phyloP scores from a whole-genome alignment of 2,113 vertebrate species.

The Zosterops lateralis region DNA sequence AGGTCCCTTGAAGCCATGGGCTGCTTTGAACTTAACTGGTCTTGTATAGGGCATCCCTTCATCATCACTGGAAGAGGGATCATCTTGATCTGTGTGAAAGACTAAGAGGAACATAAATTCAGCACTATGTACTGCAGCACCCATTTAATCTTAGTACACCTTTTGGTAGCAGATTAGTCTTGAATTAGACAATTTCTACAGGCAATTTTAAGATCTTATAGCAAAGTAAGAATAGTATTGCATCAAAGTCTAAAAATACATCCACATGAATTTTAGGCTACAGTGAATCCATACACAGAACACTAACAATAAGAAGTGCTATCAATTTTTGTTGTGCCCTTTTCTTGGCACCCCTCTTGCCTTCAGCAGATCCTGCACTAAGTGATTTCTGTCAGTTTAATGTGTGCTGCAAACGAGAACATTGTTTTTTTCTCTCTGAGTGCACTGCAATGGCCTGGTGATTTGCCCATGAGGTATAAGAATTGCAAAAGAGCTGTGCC shows the following conservation, averaged over 20 bases:
- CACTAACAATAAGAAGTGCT: neutral
- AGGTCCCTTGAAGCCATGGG: slow-evolving; percentile 96
- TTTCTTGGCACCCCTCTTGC: neutral
- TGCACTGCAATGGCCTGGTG: neutral
- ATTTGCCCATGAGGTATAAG: neutral
- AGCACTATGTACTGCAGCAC: neutral
- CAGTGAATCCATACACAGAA: neutral
- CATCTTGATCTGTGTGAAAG: slow-evolving; percentile 95
- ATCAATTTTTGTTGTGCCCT: neutral
- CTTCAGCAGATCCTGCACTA: neutral
- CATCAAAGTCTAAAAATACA: neutral
- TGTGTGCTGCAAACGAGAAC: neutral
- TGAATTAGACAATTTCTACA: neutral
- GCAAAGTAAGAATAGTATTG: neutral
- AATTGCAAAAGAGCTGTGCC: neutral
- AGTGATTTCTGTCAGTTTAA: neutral
- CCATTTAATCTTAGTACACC: neutral
- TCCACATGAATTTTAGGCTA: neutral
- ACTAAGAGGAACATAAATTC: slow-evolving; percentile 73
- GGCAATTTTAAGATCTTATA: neutral
- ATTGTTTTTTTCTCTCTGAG: neutral
- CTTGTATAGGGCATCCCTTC: slow-evolving; percentile 98
- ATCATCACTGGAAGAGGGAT: slow-evolving; percentile 96
- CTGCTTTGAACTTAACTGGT: slow-evolving; percentile 96
- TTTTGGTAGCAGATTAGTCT: neutral